Percentiles rank a stretch among this genome's conserved stretches.
These are phyloP conservation scores for Synergus japonicus DNA, from an alignment of 2,888 invertebrate genomes.

Conservation along the genomic window DNA sequence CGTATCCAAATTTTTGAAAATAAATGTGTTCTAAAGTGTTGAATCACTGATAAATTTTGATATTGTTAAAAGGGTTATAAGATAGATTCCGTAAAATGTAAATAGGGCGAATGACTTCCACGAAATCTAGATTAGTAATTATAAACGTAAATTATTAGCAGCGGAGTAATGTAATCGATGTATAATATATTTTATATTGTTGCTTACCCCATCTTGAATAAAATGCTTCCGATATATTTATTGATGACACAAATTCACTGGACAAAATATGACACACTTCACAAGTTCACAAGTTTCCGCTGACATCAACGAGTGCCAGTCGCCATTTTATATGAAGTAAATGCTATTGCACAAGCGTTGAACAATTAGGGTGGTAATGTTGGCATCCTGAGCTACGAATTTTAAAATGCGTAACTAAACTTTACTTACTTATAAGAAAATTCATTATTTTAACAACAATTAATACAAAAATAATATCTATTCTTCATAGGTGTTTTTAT, in stretches of 20 bases:
- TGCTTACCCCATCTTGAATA: slow-evolving; percentile 27
- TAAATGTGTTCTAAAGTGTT: neutral
- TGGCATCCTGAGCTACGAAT: no score
- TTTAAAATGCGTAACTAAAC: no score
- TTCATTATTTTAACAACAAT: no score
- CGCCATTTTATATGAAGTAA: no score
- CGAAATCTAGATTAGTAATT: neutral
- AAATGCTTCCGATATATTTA: slow-evolving; percentile 25
- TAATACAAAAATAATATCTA: no score
- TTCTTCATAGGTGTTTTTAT: no score
- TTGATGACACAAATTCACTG: slow-evolving; percentile 14
- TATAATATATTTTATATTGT: neutral
- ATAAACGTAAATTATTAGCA: neutral
- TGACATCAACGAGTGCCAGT: neutral
- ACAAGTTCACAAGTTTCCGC: neutral
- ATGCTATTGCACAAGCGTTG: no score
- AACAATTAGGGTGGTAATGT: no score
- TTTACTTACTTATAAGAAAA: no score
- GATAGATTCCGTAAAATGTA: neutral
- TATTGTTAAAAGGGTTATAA: neutral
- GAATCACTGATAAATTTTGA: neutral
- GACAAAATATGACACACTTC: slow-evolving; percentile 26
- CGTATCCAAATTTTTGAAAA: neutral
- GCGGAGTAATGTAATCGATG: neutral
- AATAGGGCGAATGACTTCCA: neutral